phyloP scores from a whole-genome alignment of 2,113 vertebrate genomes.

The Cyanoderma ruficeps region DNA sequence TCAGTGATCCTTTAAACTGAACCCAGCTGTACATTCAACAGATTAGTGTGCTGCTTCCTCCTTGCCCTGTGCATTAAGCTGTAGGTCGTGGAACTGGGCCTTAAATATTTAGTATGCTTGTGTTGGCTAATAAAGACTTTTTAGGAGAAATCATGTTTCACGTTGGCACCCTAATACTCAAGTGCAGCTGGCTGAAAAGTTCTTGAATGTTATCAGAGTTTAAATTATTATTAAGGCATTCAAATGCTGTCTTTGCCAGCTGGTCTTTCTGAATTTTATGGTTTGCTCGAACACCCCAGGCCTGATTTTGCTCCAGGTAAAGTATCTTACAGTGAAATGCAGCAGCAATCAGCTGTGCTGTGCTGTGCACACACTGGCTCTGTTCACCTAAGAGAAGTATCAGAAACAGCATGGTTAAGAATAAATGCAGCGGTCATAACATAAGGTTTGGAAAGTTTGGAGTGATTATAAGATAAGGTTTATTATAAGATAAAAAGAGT shows the following conservation, averaged over 20 bases:
- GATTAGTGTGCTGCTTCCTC: background rate
- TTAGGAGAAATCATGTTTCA: background rate
- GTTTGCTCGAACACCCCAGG: background rate
- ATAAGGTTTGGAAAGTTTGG: background rate
- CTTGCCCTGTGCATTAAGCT: background rate
- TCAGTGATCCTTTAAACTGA: background rate
- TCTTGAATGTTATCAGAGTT: background rate
- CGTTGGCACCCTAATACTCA: fast-evolving
- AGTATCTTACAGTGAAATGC: background rate
- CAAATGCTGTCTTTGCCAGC: background rate
- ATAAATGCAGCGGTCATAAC: background rate
- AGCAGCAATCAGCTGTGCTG: background rate
- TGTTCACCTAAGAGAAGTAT: fast-evolving
- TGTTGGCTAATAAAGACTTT: background rate
- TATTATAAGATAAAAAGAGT: background rate
- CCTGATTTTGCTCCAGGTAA: background rate
- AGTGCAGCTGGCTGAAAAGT: background rate
- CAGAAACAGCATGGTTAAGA: background rate
- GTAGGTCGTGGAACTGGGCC: background rate
- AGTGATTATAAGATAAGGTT: background rate
- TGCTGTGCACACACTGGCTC: background rate
- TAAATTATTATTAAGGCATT: background rate
- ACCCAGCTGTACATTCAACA: background rate
- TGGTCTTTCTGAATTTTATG: background rate
- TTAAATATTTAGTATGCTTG: background rate